phyloP scores from a whole-genome alignment of 2,113 vertebrate genomes.

The Nycticryphes semicollaris region DNA sequence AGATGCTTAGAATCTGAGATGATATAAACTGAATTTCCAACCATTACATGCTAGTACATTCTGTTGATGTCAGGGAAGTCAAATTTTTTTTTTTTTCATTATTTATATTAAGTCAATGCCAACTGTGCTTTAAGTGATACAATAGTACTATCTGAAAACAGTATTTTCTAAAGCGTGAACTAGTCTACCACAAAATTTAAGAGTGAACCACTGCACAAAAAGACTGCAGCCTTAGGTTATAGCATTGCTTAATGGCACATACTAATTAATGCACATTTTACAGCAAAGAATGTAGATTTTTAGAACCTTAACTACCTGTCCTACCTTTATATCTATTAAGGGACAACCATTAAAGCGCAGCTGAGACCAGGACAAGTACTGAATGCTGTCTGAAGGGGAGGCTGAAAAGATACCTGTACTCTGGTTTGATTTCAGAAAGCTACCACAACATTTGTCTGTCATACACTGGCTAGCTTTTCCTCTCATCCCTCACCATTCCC shows the following conservation, averaged over 20 bases:
- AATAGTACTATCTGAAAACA: background rate
- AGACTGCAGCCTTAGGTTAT: background rate
- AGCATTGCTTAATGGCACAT: background rate
- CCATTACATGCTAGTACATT: background rate
- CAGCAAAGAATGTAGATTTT: background rate
- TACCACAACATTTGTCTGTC: background rate
- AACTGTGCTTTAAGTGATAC: background rate
- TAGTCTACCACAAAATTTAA: background rate
- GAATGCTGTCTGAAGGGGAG: background rate
- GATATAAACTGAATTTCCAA: background rate
- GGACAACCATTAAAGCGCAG: background rate
- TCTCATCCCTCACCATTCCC: background rate
- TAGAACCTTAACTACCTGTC: background rate
- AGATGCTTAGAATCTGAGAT: background rate
- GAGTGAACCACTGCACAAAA: background rate
- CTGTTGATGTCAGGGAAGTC: background rate
- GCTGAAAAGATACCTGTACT: background rate
- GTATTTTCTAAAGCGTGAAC: background rate
- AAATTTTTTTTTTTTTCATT: background rate
- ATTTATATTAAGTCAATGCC: background rate
- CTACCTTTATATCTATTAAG: background rate
- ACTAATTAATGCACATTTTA: background rate
- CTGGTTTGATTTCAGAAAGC: background rate
- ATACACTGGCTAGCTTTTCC: background rate
- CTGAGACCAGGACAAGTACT: background rate